phyloP scores from a whole-genome alignment of 2,113 vertebrate genomes.

The Ivindomyrus marchei region DNA sequence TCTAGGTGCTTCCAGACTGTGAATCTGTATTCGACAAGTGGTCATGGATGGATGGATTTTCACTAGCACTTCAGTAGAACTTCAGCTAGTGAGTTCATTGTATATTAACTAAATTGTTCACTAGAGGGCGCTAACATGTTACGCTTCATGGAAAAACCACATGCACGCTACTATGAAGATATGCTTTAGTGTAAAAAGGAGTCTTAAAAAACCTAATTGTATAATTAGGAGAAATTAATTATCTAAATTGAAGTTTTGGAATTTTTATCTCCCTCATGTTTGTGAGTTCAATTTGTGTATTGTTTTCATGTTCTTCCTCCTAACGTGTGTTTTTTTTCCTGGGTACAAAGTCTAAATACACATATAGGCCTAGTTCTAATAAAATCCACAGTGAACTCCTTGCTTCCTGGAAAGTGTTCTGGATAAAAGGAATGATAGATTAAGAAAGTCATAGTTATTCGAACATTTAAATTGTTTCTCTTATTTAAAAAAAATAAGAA shows the following conservation, averaged over 20 bases:
- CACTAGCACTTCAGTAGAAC: background rate
- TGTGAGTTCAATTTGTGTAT: background rate
- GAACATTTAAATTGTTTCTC: background rate
- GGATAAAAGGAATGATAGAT: background rate
- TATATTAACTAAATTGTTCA: background rate
- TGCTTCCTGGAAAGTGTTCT: background rate
- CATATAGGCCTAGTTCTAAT: background rate
- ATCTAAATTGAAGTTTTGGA: background rate
- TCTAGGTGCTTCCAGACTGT: background rate
- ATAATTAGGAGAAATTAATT: background rate
- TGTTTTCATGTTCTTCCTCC: background rate
- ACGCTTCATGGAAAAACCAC: background rate
- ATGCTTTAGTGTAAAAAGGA: background rate
- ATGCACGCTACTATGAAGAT: background rate
- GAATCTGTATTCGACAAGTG: background rate
- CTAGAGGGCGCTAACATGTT: constrained; percentile 3
- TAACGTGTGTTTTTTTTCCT: background rate
- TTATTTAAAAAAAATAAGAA: background rate
- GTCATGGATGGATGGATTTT: background rate
- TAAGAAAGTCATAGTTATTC: background rate
- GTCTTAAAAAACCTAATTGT: background rate
- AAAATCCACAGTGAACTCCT: background rate
- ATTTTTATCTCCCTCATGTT: background rate
- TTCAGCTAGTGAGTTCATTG: background rate
- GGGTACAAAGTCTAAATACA: background rate